Evolutionary conservation across 2,797 vertebrate genomes (phyloP), one percentile per base, ranked within the genome.

Genomic region (Columba guinea): DNA sequence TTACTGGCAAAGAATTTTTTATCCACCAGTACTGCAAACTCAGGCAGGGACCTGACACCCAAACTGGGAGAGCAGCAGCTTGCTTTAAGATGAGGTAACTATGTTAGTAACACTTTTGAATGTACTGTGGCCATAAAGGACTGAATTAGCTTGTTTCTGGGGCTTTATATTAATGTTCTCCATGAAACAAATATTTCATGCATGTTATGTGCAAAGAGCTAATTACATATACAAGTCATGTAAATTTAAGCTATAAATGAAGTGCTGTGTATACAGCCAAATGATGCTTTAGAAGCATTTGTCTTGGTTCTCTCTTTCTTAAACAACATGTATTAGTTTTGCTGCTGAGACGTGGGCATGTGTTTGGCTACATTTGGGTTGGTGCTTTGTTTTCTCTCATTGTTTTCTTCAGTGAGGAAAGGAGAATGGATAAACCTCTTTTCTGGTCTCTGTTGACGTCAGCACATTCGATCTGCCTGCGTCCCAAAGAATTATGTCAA

Each of bases 401-500:
- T 94, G 46, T 94, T 95, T 97, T 81, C 82, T 85, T 67, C 68
- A 35, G 52, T 14, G 46, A 80, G 62, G 60, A 85, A 74, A 77
- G 58, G 53, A 87, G 75, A 62, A 58, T 39, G 82, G 53, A 49
- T 92, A 56, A 85, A 95, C 51, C 41, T 60, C 75, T 79, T 41
- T 84, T 83, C 87, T 84, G 79, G 78, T 95, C 95, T 92, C 75
- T 94, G 95, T 96, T 92, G 95, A 92, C 88, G 94, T 96, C 90
- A 97, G 89, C 73, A 77, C 94, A 75, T 96, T 70, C 3, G 65
- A 73, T 96, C 94, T 94, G 87, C 88, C 90, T 71, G 91, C 10
- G 52, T 96, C 95, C 79, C 76, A 95, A 96, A 89, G 90, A 96
- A 96, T 94, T 87, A 94, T 81, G 92, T 91, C 92, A 92, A 69